Base-by-base conservation (phyloP, 92 coral and sea anemone genomes). In the Ricordea florida region DNA sequence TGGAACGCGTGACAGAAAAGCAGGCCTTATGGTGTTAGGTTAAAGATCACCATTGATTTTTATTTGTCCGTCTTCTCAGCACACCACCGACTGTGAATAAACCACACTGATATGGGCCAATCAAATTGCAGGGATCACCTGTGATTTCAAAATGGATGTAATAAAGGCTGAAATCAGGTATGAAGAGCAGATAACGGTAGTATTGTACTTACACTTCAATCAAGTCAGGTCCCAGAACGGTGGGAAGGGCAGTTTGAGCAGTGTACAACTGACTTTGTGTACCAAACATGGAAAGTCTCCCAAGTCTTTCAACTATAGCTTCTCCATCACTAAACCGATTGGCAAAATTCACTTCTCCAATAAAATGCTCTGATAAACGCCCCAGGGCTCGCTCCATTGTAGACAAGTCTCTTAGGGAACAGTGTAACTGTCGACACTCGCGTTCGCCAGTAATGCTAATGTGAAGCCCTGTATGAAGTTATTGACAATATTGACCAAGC, bases 301-400 rank as follows among this genome's bases (percentile, higher is more conserved):
- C 90, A 21, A 94, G 87, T 93, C 98, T 89, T 64, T 94, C 97
- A 31, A 94, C 93, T 29, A 94, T 93, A 6, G 96, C 97, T 25
- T 92, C 94, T 24, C 98, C 98, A 57, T 94, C 98, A 70, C 82
- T 90, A 61, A 92, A 92, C 40, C 98, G 81, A 82, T 87, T 75
- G 30, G 91, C 93, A 66, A 94, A 94, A 81, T 94, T 89, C 52
- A 90, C 93, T 66, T 94, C 98, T 28, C 98, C 98, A 47, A 86
- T 89, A 62, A 94, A 94, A 59, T 94, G 98, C 30, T 87, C 98
- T 13, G 93, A 96, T 21, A 94, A 89, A 32, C 98, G 84, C 31
- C 98, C 98, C 10, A 94, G 58, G 4, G 93, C 93, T 46, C 98
- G 88, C 69, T 92, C 97, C 83, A 89, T 79, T 20, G 97, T 94